These are phyloP conservation scores for Zele albiditarsus DNA, from an alignment of 2,888 invertebrate species.

Conservation along the genomic window DNA sequence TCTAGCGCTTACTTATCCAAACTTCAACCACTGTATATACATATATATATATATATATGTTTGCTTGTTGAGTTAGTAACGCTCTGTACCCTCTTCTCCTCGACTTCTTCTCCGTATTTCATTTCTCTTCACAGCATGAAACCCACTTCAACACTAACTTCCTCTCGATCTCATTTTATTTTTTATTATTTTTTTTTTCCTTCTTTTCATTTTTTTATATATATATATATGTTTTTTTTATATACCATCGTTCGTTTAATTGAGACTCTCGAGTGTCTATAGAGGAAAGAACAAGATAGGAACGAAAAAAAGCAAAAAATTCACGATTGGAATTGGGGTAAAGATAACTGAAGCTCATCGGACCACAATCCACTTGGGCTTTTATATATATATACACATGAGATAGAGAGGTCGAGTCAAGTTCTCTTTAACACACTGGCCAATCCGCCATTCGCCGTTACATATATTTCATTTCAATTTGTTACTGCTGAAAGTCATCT, in stretches of 20 bases:
- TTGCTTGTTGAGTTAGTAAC: slow-evolving; percentile 28
- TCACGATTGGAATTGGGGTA: not conserved
- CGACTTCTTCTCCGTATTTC: not conserved
- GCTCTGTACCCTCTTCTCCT: not conserved
- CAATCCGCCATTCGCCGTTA: not conserved
- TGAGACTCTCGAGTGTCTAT: not conserved
- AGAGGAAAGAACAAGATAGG: not conserved
- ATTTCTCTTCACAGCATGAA: slow-evolving; percentile 13
- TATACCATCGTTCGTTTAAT: slow-evolving; percentile 6
- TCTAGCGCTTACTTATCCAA: slow-evolving; percentile 33
- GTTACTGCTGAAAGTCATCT: not conserved
- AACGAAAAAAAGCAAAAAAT: not conserved
- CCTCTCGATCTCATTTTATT: slow-evolving; percentile 11
- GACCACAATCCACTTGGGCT: not conserved
- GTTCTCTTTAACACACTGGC: not conserved
- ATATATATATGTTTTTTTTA: not conserved
- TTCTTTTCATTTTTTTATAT: not conserved
- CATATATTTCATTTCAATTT: not conserved
- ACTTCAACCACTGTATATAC: slow-evolving; percentile 19
- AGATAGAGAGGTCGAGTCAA: not conserved
- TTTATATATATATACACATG: not conserved
- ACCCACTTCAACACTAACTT: not conserved
- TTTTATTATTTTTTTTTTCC: not conserved
- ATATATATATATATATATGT: not conserved
- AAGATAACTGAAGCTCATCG: not conserved